These are phyloP conservation scores for Himalopsyche tibetana DNA, from an alignment of 2,888 invertebrate genomes.

Conservation along the genomic window DNA sequence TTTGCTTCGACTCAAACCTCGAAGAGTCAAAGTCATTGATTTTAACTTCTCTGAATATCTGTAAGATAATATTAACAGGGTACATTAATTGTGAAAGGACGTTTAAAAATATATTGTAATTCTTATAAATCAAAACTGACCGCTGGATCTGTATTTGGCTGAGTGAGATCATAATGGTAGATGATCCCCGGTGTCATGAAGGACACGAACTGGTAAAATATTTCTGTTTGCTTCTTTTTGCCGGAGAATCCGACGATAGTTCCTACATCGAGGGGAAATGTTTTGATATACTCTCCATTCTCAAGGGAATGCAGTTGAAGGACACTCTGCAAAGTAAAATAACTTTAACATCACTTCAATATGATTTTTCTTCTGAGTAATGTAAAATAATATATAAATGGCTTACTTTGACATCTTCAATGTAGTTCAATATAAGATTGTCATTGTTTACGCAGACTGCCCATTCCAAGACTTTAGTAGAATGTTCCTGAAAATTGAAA, in stretches of 20 bases:
- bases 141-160: conserved; percentile 79
- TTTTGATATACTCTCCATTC: conserved; percentile 83
- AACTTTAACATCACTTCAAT: neutral
- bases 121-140: conserved; percentile 69
- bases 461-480: conserved; percentile 93
- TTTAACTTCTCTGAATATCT: conserved; percentile 91
- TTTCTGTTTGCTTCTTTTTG: conserved; percentile 88
- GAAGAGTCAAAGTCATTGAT: conserved; percentile 88
- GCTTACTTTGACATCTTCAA: conserved; percentile 94
- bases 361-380: neutral
- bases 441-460: conserved; percentile 89
- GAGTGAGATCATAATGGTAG: conserved; percentile 89
- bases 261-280: conserved; percentile 91
- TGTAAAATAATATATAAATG: neutral
- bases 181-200: conserved; percentile 93
- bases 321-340: conserved; percentile 79
- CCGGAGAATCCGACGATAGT: conserved; percentile 91
- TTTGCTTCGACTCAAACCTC: conserved; percentile 89
- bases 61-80: conserved; percentile 64
- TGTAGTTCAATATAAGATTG: conserved; percentile 91
- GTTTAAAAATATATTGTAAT: neutral
- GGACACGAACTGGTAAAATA: conserved; percentile 96
- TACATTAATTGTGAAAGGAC: conserved; percentile 16
- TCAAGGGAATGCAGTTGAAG: conserved; percentile 87
- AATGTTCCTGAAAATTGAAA: conserved; percentile 79